Percentiles rank a stretch among this genome's conserved stretches.
These are phyloP conservation scores for Chesias legatella DNA, from an alignment of 2,888 invertebrate species.

Conservation along the genomic window DNA sequence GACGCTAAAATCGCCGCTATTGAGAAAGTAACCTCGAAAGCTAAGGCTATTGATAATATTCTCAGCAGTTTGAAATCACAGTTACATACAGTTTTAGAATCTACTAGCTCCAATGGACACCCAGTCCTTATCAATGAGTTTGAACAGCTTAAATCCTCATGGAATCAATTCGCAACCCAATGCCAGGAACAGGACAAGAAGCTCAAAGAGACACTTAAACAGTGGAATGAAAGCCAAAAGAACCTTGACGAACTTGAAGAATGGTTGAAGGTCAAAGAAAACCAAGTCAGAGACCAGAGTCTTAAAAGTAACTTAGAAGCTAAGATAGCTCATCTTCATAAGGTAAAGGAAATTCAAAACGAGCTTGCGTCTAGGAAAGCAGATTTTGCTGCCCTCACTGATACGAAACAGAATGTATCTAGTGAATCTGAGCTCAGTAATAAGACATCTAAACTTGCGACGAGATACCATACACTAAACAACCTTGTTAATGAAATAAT, in stretches of 20 bases:
- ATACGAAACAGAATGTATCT: constrained; percentile 85
- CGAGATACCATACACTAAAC: constrained; percentile 90
- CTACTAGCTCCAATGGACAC: constrained; percentile 89
- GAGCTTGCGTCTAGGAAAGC: constrained; percentile 85
- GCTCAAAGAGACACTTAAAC: constrained; percentile 86
- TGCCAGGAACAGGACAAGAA: constrained; percentile 86
- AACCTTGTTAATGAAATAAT: constrained; percentile 91
- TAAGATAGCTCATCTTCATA: constrained; percentile 88
- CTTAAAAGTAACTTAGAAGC: constrained; percentile 91
- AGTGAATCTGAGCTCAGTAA: constrained; percentile 87
- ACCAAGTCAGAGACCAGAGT: constrained; percentile 92
- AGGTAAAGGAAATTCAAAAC: constrained; percentile 85
- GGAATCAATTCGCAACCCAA: constrained; percentile 87
- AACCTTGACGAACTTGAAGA: constrained; percentile 87
- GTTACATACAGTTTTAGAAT: constrained; percentile 85
- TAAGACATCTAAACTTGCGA: constrained; percentile 88
- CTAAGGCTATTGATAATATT: constrained; percentile 86
- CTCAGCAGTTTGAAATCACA: constrained; percentile 85
- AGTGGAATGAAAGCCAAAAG: constrained; percentile 90
- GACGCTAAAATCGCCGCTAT: constrained; percentile 87
- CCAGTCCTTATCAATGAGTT: constrained; percentile 85
- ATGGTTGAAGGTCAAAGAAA: constrained; percentile 93
- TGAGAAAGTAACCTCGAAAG: constrained; percentile 87
- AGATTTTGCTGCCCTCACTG: constrained; percentile 84
- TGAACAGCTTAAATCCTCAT: constrained; percentile 86